These are phyloP conservation scores for Octonoba sinensis DNA, from an alignment of 2,888 invertebrate genomes.

Conservation along the genomic window DNA sequence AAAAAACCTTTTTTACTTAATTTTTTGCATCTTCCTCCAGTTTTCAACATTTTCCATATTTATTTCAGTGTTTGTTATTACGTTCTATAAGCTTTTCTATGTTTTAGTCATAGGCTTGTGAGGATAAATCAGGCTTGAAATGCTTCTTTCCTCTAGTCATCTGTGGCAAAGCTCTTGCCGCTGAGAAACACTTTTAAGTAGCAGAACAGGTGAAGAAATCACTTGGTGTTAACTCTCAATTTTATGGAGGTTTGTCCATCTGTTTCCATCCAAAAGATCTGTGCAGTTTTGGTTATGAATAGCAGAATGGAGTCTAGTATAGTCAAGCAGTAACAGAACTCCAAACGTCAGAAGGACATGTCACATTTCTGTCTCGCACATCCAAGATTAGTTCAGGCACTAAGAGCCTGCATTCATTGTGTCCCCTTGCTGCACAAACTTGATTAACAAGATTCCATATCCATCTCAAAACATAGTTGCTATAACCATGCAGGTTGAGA, in stretches of 20 bases:
- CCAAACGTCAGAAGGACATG: background rate
- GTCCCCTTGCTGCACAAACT: background rate
- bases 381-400: background rate
- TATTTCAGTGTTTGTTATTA: background rate
- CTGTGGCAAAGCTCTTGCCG: background rate
- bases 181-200: background rate
- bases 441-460: background rate
- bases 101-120: background rate
- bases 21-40: background rate
- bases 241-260: background rate
- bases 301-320: background rate
- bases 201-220: slow-evolving; percentile 2
- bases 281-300: background rate
- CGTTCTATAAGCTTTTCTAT: slow-evolving; percentile 2
- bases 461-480: background rate
- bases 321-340: background rate
- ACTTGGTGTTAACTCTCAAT: background rate
- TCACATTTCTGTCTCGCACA: background rate
- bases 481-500: background rate
- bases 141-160: background rate
- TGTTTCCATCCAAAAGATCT: background rate
- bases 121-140: background rate
- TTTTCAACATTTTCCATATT: slow-evolving; percentile 8
- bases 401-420: background rate
- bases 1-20: too few species aligned